phyloP scores from a whole-genome alignment of 2,113 vertebrate genomes.

The Xiphias gladius region DNA sequence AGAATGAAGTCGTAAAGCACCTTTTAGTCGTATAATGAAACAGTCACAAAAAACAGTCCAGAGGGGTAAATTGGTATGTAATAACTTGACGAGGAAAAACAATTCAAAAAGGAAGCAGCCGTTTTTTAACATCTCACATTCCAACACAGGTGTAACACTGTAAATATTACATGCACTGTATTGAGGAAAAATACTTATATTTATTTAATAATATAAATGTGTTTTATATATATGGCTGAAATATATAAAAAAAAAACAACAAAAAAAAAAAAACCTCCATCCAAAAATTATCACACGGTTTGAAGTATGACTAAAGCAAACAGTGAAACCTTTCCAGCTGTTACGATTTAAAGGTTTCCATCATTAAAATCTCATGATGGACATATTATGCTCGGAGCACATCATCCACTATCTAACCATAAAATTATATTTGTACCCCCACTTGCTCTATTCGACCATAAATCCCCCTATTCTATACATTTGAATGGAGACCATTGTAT shows the following conservation, averaged over 20 bases:
- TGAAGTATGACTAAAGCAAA: conserved; percentile 16
- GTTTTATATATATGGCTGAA: conserved; percentile 2
- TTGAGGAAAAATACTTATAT: not conserved
- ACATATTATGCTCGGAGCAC: conserved; percentile 61
- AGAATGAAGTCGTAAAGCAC: conserved; percentile 77
- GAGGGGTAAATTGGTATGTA: conserved; percentile 72
- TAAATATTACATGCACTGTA: not conserved
- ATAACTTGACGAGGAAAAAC: conserved; percentile 69
- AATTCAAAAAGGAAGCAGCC: not conserved
- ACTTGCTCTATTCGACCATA: conserved; percentile 69
- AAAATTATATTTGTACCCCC: conserved; percentile 65
- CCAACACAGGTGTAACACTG: conserved; percentile 33
- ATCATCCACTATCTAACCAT: conserved; percentile 76
- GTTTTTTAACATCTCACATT: conserved; percentile 19
- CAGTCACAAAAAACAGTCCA: conserved; percentile 68
- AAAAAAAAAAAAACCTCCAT: not conserved
- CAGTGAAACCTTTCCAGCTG: conserved; percentile 14
- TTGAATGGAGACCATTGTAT: conserved; percentile 77
- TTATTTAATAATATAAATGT: too few species aligned
- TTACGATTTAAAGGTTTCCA: conserved; percentile 33
- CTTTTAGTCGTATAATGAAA: conserved; percentile 78
- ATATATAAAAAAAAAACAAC: not conserved
- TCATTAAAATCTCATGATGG: conserved; percentile 46
- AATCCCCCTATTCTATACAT: conserved; percentile 64
- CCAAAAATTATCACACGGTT: conserved; percentile 7